Conservation (phyloP, 2,113 vertebrate genomes). For the Gavialis gangeticus region DNA sequence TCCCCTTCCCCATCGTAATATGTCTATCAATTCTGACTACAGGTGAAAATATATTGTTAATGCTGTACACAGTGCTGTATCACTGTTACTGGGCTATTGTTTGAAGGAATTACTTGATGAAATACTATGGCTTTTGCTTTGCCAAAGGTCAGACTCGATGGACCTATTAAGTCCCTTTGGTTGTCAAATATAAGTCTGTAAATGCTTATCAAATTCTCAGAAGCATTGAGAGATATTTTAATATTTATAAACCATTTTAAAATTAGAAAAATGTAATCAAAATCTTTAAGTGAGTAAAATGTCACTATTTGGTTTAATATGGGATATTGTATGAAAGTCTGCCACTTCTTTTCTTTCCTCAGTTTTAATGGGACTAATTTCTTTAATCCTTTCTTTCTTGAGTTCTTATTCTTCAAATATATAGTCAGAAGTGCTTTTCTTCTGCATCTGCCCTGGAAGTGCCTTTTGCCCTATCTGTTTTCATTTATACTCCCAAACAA, state of each 20-base stretch:
- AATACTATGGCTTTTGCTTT: constrained; percentile 26
- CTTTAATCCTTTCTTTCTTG: not conserved
- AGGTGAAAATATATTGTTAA: not conserved
- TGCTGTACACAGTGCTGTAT: not conserved
- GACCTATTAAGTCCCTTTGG: constrained; percentile 3
- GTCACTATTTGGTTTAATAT: constrained; percentile 18
- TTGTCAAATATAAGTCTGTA: constrained; percentile 36
- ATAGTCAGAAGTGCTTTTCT: not conserved
- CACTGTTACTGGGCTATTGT: not conserved
- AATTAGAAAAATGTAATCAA: constrained; percentile 49
- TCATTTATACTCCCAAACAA: not conserved
- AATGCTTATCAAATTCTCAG: constrained; percentile 25
- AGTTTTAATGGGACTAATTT: constrained; percentile 47
- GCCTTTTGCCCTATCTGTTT: not conserved
- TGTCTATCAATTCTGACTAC: not conserved
- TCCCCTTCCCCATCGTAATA: not conserved
- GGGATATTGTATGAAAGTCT: constrained; percentile 44
- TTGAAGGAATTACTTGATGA: constrained; percentile 11
- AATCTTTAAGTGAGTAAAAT: constrained; percentile 34
- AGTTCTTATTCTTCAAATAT: not conserved
- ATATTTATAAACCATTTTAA: constrained; percentile 66
- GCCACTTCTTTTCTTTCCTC: constrained; percentile 15
- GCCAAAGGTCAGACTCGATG: constrained; percentile 27
- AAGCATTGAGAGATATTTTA: not conserved
- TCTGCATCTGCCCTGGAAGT: constrained; percentile 14